Base-by-base conservation (phyloP, 2,888 invertebrate genomes). In the Mythimna impura region DNA sequence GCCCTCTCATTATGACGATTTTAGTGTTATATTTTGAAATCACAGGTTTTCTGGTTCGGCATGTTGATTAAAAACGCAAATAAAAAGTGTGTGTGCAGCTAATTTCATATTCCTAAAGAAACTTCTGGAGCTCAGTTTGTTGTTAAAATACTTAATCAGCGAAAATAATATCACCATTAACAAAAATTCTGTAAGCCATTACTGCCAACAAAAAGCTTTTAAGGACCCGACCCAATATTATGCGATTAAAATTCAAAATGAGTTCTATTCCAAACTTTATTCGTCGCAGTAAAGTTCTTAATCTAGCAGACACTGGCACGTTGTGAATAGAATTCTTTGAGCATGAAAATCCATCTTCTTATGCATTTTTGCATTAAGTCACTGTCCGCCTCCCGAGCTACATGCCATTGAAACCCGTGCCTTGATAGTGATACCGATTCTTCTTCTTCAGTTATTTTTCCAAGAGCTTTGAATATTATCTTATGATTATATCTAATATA, bases 311-410 rank as follows among this genome's bases (percentile, higher is more conserved):
- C 85, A 83, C 85, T 79, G 79, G 83, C 79, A 83, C 85, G 78
- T 83, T 80, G 86, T 86, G 85, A 86, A 87, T 87, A 70, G 80
- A 85, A 85, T 81, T 78, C 78, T 83, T 76, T 71, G 73, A 80
- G 83, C 87, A 83, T 85, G 73, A 87, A 84, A 86, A 85, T 85
- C 87, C 73, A 85, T 86, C 83, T 86, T 78, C 85, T 86, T 83
- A 81, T 86, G 83, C 87, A 86, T 86, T 86, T 86, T 85, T 85
- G 72, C 77, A 75, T 81, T 86, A 76, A 78, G 70, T 76, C 78
- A 76, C 75, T 58, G 73, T 68, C 77, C 65, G 71, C 55, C 54
- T 76, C 20, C 61, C 65, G 66, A 72, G 76, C 76, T 65, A 71
- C 63, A 74, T 52, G 72, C 82, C 73, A 85, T 85, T 82, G 82